Evolutionary conservation across 2,113 vertebrate species (phyloP).

Genomic region (Anser cygnoides): DNA sequence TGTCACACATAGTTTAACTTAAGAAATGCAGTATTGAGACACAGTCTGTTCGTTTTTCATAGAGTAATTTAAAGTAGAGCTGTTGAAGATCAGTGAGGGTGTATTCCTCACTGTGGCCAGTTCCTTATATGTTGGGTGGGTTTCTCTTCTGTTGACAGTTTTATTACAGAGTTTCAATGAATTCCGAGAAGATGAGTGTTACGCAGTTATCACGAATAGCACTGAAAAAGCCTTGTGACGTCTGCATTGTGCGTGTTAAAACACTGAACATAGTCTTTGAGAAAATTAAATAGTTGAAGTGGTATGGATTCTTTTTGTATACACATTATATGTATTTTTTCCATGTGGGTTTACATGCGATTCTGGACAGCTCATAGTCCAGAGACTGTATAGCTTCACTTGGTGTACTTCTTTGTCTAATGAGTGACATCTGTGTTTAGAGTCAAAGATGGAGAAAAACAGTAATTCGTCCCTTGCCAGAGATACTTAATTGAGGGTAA

Average conservation of each 20-base stretch:
- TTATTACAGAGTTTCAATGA: not conserved
- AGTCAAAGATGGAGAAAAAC: not conserved
- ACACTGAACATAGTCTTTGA: not conserved
- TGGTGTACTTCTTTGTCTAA: not conserved
- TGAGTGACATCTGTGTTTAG: not conserved
- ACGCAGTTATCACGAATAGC: not conserved
- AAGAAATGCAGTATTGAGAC: conserved; percentile 35
- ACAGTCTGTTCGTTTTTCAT: conserved; percentile 23
- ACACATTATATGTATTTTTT: not conserved
- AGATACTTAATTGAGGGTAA: not conserved
- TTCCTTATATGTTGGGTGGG: not conserved
- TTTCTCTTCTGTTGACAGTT: not conserved
- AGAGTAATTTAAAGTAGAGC: conserved; percentile 15
- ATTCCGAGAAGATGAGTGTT: not conserved
- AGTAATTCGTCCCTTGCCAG: not conserved
- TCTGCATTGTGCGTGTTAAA: not conserved
- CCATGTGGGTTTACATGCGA: rapidly evolving
- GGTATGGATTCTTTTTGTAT: not conserved
- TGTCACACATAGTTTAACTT: conserved; percentile 51
- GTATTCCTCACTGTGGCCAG: conserved; percentile 1
- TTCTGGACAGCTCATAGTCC: not conserved
- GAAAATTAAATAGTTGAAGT: not conserved
- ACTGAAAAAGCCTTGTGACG: not conserved
- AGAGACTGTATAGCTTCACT: not conserved
- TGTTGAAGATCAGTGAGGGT: conserved; percentile 35